Conservation (phyloP, 2,888 invertebrate species). For the Sesia bembeciformis region DNA sequence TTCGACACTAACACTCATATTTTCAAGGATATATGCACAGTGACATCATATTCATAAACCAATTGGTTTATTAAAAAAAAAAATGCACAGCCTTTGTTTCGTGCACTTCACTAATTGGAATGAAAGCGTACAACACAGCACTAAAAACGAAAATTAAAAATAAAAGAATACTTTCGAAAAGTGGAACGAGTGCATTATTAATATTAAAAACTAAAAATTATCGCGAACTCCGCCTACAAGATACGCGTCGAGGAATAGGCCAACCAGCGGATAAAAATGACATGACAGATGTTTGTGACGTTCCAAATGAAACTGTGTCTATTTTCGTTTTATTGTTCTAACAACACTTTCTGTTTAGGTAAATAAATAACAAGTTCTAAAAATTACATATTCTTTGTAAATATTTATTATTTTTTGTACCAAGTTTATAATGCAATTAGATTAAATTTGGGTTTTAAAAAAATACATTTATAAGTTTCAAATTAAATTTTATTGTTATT, state of each 20-base stretch:
- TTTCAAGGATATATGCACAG: constrained; percentile 59
- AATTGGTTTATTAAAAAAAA: constrained; percentile 15
- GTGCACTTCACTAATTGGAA: constrained; percentile 15
- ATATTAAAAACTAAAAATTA: constrained; percentile 35
- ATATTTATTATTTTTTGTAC: too few species aligned
- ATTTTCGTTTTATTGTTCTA: constrained; percentile 9
- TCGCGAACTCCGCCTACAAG: constrained; percentile 53
- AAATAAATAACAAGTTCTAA: too few species aligned
- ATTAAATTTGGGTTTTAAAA: too few species aligned
- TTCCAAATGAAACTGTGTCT: constrained; percentile 32
- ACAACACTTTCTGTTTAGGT: too few species aligned
- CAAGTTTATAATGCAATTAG: too few species aligned
- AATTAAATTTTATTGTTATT: too few species aligned
- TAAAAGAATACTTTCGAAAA: constrained; percentile 53
- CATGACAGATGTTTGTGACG: constrained; percentile 41
- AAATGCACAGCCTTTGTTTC: constrained; percentile 33
- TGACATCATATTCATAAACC: constrained; percentile 64
- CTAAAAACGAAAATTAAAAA: constrained; percentile 31
- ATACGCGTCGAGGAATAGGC: constrained; percentile 24
- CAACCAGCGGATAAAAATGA: constrained; percentile 12
- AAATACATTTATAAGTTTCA: too few species aligned
- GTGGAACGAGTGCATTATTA: constrained; percentile 59
- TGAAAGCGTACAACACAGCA: constrained; percentile 26
- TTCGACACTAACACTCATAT: constrained; percentile 67
- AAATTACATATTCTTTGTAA: too few species aligned